Base-by-base conservation (phyloP, 2,888 invertebrate species). In the Agrotis segetum region DNA sequence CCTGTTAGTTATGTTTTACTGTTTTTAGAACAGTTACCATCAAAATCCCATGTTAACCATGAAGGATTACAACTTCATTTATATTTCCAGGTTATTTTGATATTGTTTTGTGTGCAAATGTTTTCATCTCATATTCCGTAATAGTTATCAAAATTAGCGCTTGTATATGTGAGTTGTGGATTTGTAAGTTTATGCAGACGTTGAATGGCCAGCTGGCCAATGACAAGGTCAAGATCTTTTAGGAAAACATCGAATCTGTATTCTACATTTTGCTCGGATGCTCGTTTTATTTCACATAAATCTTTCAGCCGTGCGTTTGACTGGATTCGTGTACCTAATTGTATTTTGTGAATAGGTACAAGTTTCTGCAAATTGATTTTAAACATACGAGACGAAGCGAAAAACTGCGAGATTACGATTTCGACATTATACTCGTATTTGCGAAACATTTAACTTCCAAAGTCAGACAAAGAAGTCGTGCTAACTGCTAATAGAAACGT, bases 301-400 rank as follows among this genome's bases (percentile, higher is more conserved):
- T 34, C 7, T 34, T 71, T 49, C 29, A 14, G 7, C 11, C 14
- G 7, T 17, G 19, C n/a, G 21, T 50, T 44, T 50, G 14, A 49
- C 69, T 76, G 44, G 29, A 49, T 56, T 49, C n/a, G 17, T 75
- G 67, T 40, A n/a, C n/a, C n/a, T n/a, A 74, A 9, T 21, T 24
- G 7, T 19, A 29, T 14, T 50, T 73, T 19, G 44, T 63, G 19
- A 60, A 21, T 46, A 24, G 24, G 13, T 34, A 29, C 16, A 44
- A 6, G 13, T 40, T 64, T 24, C 14, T 11, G 19, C 17, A 14
- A 70, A 68, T 71, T 71, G 21, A 46, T 47, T 47, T n/a, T 40
- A 40, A 50, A 50, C 9, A 69, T 70, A 34, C 56, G 49, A 56
- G 24, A 58, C 56, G 58, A 47, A 46, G 40, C 13, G 6, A 34